phyloP scores from a whole-genome alignment of 1,140 invertebrate species.

The Pseudomyrmex pallidus region DNA sequence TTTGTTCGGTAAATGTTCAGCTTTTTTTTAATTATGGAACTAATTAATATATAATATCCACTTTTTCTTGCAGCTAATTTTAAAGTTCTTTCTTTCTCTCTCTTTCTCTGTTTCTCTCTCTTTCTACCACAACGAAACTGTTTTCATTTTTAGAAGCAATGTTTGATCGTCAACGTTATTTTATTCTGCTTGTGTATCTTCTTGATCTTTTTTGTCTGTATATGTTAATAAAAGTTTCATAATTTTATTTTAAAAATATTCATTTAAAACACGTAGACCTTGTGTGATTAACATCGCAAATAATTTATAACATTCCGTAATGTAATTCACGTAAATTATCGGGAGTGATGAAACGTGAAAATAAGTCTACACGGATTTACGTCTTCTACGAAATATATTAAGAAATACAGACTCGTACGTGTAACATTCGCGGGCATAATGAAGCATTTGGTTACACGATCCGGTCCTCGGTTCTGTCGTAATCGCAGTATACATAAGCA shows the following conservation, averaged over 20 bases:
- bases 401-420: conserved; percentile 1
- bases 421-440: not conserved
- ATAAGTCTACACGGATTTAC: not conserved
- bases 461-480: conserved; percentile 12
- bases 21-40: not conserved
- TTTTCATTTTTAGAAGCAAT: no score
- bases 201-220: no score
- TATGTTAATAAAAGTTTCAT: no score
- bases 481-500: conserved; percentile 9
- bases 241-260: no score
- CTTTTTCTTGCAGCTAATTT: not conserved
- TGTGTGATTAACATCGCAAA: not conserved
- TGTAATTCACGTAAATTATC: not conserved
- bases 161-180: no score
- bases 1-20: not conserved
- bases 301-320: conserved; percentile 6
- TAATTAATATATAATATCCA: not conserved
- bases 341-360: not conserved
- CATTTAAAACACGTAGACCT: no score
- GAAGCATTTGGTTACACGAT: conserved; percentile 15
- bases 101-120: no score
- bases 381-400: conserved; percentile 33
- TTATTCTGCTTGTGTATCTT: no score
- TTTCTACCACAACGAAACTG: no score
- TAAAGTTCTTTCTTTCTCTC: no score